Evolutionary conservation across 2,797 vertebrate species (phyloP), one percentile per base, ranked within the genome.

Genomic region (Myotis vivesi): DNA sequence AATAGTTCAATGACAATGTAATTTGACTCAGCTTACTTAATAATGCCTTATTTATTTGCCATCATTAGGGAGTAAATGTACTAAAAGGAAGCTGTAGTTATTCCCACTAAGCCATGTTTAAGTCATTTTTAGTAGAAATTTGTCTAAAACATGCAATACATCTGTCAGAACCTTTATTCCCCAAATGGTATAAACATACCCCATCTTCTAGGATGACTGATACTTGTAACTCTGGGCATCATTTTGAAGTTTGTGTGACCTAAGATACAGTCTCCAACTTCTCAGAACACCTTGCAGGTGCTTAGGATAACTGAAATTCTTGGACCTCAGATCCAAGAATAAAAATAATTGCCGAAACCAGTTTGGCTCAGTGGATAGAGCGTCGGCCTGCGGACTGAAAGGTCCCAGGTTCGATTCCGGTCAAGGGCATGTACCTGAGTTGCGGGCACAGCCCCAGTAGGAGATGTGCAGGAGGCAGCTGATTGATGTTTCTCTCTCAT

Each of bases 21-120:
- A 79, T 90, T 84, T 94, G 36, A 59, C 41, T 87, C 46, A 86
- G 8, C 25, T 94, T 76, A 53, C 83, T 89, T 68, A 75, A 41
- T 41, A 36, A 79, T 20, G 6, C 5, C 16, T 44, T 79, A 57
- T 77, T 68, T 79, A 77, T 62, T 80, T 53, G 57, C 25, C 46
- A 44, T 87, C n/a, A 83, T 57, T 38, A 86, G 30, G 25, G 25
- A 94, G 53, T 75, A 80, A 73, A 75, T 87, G 13, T 68, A 72
- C 57, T 84, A 49, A 46, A 25, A 69, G 38, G 64, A 91, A 92
- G 23, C 13, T 91, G 41, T 1, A 87, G 9, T 25, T 93, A 44
- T 87, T 77, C 8, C 17, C 62, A 82, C 20, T 73, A 84, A 38
- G 22, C 8, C 17, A 36, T 87, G 64, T 51, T 92, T 87, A 81